Evolutionary conservation across 1,140 invertebrate genomes (phyloP).

Genomic region (Vanessa atalanta): DNA sequence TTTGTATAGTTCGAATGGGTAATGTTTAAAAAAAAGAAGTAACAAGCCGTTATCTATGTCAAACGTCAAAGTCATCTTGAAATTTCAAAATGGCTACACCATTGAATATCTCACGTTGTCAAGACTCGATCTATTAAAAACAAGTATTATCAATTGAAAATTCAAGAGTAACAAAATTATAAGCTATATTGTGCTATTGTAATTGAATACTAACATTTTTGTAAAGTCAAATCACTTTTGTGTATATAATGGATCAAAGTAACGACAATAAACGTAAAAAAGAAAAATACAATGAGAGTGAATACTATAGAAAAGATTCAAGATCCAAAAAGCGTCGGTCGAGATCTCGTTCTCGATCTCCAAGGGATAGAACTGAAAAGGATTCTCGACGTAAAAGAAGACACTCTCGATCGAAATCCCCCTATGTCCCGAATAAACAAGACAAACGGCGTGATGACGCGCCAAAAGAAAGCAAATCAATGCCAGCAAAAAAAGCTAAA

Average conservation of each 20-base stretch:
- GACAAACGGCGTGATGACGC: slow-evolving; percentile 51
- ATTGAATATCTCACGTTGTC: slow-evolving; percentile 5
- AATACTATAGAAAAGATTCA: slow-evolving; percentile 57
- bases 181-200: too few species aligned
- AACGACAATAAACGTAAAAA: slow-evolving; percentile 60
- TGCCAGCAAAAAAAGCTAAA: slow-evolving; percentile 71
- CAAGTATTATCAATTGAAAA: neutral
- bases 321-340: slow-evolving; percentile 58
- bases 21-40: too few species aligned
- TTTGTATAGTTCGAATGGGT: too few species aligned
- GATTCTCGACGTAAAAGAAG: slow-evolving; percentile 60
- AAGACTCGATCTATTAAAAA: neutral
- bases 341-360: slow-evolving; percentile 57
- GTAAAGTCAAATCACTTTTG: neutral
- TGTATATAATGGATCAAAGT: slow-evolving; percentile 48
- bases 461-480: slow-evolving; percentile 47
- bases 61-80: slow-evolving; percentile 2
- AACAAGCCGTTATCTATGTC: neutral
- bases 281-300: slow-evolving; percentile 54
- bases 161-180: neutral
- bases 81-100: slow-evolving; percentile 15
- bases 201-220: neutral
- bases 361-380: slow-evolving; percentile 42
- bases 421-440: slow-evolving; percentile 42
- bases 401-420: slow-evolving; percentile 61